These are phyloP conservation scores for Betta splendens DNA, from an alignment of 2,797 vertebrate genomes.

Conservation along the genomic window DNA sequence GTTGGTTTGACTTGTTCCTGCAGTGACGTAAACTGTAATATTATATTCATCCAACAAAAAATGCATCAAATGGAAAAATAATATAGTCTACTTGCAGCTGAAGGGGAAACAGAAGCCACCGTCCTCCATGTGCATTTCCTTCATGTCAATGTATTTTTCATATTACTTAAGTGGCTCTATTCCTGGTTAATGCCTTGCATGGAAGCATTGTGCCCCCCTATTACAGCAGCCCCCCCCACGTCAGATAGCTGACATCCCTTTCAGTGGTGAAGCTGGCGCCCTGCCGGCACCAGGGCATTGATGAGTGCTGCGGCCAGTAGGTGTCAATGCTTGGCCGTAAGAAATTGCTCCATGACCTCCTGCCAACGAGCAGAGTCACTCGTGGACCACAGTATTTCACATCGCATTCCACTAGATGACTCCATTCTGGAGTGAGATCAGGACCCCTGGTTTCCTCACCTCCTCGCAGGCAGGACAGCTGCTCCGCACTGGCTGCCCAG, in stretches of 20 bases:
- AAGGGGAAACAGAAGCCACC: no score
- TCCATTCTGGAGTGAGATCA: slow-evolving; percentile 51
- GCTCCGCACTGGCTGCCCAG: slow-evolving; percentile 41
- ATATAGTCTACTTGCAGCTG: no score
- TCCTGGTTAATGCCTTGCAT: slow-evolving; percentile 73
- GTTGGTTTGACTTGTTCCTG: background rate
- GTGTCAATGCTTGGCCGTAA: slow-evolving; percentile 59
- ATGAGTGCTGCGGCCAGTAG: slow-evolving; percentile 57
- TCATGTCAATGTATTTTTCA: slow-evolving; percentile 23
- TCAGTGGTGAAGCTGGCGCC: slow-evolving; percentile 68
- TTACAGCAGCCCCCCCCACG: slow-evolving; percentile 66
- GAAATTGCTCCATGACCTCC: slow-evolving; percentile 43
- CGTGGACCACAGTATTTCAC: slow-evolving; percentile 57
- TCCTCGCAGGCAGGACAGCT: slow-evolving; percentile 56
- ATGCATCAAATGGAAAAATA: no score
- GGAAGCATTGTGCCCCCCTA: slow-evolving; percentile 69
- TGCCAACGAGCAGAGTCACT: slow-evolving; percentile 55
- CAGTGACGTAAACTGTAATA: background rate
- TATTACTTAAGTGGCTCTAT: slow-evolving; percentile 64
- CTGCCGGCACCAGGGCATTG: slow-evolving; percentile 59
- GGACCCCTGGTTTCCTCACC: slow-evolving; percentile 28
- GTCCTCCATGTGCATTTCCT: no score
- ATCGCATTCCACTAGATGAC: slow-evolving; percentile 61
- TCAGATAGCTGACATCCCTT: slow-evolving; percentile 68
- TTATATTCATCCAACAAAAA: background rate